Percentiles rank a stretch among this genome's conserved stretches.
Evolutionary conservation across 2,113 vertebrate species (phyloP).

Genomic region (Dicerorhinus sumatrensis): DNA sequence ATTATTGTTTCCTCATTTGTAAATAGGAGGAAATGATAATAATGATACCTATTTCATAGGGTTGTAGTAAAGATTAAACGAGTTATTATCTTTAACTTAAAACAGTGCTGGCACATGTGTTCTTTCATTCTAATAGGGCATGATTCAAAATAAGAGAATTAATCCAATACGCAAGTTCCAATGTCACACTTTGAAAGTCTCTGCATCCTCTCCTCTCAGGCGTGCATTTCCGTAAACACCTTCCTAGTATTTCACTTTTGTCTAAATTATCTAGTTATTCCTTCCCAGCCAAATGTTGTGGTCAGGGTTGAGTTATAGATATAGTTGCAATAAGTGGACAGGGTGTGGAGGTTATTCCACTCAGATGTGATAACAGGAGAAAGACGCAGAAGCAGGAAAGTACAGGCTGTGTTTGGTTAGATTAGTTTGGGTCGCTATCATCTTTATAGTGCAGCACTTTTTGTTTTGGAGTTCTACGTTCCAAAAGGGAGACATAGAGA

Average conservation of each 20-base stretch:
- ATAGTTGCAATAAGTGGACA: neutral
- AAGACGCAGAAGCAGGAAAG: neutral
- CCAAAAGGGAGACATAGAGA: conserved; percentile 8
- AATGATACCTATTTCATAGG: neutral
- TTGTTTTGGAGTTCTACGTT: neutral
- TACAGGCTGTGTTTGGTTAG: neutral
- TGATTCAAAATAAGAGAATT: conserved; percentile 10
- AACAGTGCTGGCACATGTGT: neutral
- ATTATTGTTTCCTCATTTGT: neutral
- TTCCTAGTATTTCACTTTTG: neutral
- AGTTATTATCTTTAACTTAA: conserved; percentile 38
- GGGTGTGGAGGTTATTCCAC: neutral
- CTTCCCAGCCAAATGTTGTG: neutral
- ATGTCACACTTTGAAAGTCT: neutral
- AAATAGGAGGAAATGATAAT: neutral
- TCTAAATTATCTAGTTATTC: neutral
- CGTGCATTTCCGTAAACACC: neutral
- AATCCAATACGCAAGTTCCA: neutral
- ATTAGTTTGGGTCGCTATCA: neutral
- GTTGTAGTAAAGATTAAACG: neutral
- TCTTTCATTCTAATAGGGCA: neutral
- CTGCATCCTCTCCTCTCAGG: neutral
- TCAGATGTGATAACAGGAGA: neutral
- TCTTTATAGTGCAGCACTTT: neutral
- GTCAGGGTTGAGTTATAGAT: neutral